phyloP scores from a whole-genome alignment of 2,797 vertebrate species.

The Takifugu ocellatus region DNA sequence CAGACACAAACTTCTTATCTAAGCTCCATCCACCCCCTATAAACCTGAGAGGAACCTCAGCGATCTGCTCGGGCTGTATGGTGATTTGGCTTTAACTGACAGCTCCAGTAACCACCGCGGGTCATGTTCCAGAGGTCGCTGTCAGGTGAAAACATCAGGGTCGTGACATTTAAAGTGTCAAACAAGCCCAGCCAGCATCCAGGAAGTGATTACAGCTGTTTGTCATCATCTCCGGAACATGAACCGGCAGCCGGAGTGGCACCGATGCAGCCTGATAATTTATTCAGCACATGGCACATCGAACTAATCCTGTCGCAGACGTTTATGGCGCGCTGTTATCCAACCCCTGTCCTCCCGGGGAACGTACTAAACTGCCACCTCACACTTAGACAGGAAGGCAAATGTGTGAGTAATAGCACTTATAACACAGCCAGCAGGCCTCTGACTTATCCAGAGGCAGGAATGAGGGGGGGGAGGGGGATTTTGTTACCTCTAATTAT shows the following conservation, averaged over 20 bases:
- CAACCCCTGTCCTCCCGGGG: conserved; percentile 48
- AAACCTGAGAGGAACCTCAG: no score
- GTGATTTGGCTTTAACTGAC: no score
- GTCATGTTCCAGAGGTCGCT: no score
- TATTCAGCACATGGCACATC: conserved; percentile 26
- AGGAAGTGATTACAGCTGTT: no score
- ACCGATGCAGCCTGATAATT: conserved; percentile 42
- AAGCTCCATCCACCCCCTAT: no score
- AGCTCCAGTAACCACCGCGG: no score
- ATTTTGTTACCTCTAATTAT: conserved; percentile 33
- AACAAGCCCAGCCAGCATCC: no score
- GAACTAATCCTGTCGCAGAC: conserved; percentile 47
- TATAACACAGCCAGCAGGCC: conserved; percentile 10
- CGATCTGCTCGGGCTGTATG: no score
- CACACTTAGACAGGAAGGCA: conserved; percentile 32
- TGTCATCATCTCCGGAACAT: neutral
- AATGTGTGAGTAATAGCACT: conserved; percentile 21
- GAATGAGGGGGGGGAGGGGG: conserved; percentile 7
- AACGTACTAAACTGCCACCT: conserved; percentile 31
- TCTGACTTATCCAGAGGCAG: conserved; percentile 18
- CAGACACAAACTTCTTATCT: no score
- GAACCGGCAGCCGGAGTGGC: conserved; percentile 1
- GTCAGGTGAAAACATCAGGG: no score
- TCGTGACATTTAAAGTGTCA: no score
- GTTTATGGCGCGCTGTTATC: conserved; percentile 45